Conservation (phyloP, 1,140 invertebrate genomes). For the Limonius californicus region DNA sequence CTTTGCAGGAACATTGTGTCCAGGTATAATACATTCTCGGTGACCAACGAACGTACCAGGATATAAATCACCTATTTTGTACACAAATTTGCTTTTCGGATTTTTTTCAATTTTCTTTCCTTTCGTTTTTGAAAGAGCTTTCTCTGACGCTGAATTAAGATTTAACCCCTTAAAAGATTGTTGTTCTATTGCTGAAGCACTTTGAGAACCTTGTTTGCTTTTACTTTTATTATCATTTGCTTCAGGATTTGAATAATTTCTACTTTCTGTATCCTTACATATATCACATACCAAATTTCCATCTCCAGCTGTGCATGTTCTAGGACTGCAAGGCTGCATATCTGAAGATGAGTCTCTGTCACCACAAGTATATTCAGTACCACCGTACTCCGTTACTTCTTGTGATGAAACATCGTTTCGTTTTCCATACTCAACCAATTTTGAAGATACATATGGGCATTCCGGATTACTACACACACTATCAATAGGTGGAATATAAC, state of each 20-base stretch:
- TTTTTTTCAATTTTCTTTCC: slow-evolving; percentile 23
- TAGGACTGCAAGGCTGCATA: too few species aligned
- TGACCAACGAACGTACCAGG: slow-evolving; percentile 52
- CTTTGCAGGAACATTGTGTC: slow-evolving; percentile 49
- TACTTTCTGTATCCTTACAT: slow-evolving; percentile 1
- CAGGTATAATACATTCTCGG: slow-evolving; percentile 47
- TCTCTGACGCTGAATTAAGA: background rate
- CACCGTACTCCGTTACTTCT: too few species aligned
- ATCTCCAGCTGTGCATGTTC: too few species aligned
- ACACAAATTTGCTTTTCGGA: slow-evolving; percentile 33
- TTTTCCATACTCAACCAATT: background rate
- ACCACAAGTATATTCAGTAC: too few species aligned
- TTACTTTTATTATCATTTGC: background rate
- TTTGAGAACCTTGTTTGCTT: too few species aligned
- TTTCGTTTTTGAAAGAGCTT: slow-evolving; percentile 1
- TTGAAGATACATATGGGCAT: slow-evolving; percentile 28
- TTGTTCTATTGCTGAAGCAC: background rate
- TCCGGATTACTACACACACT: slow-evolving; percentile 33
- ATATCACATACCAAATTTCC: too few species aligned
- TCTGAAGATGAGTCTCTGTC: too few species aligned
- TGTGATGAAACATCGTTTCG: background rate
- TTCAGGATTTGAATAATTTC: too few species aligned
- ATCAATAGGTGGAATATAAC: background rate
- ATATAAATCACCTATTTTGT: slow-evolving; percentile 41
- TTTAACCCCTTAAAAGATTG: background rate